A percentile compares a stretch with the other conserved stretches of the same genome.
Evolutionary conservation across 2,888 invertebrate species (phyloP).

Genomic region (Deroplatys truncata): DNA sequence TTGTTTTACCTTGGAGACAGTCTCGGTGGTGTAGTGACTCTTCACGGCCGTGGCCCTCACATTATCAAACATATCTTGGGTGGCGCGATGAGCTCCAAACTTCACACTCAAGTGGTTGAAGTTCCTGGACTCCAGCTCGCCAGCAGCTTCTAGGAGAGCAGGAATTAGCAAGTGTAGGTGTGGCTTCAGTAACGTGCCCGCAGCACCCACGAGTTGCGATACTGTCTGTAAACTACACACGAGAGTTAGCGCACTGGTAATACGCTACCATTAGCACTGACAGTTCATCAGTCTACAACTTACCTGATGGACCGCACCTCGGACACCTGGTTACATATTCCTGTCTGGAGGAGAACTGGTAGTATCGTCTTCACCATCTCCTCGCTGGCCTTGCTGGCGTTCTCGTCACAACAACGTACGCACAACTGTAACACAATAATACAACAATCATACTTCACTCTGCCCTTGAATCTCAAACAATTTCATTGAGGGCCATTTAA

Average conservation of each 20-base stretch:
- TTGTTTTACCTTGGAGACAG: conserved; percentile 77
- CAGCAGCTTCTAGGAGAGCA: conserved; percentile 78
- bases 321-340: conserved; percentile 72
- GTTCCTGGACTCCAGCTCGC: conserved; percentile 77
- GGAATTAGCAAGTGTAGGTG: conserved; percentile 78
- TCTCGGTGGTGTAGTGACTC: conserved; percentile 83
- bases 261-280: not conserved
- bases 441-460: too few species aligned
- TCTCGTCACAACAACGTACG: conserved; percentile 63
- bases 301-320: conserved; percentile 76
- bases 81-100: conserved; percentile 60
- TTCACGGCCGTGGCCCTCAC: conserved; percentile 76
- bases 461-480: too few species aligned
- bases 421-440: conserved; percentile 54
- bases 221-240: conserved; percentile 71
- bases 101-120: conserved; percentile 76
- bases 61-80: conserved; percentile 73
- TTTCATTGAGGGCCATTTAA: too few species aligned
- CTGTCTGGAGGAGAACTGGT: conserved; percentile 74
- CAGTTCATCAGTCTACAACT: not conserved
- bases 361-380: conserved; percentile 69
- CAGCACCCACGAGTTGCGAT: conserved; percentile 77
- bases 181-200: conserved; percentile 73
- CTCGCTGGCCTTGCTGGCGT: conserved; percentile 67
- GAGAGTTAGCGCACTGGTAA: not conserved